Evolutionary conservation across 2,113 vertebrate genomes (phyloP).

Genomic region (Cichladusa arquata): DNA sequence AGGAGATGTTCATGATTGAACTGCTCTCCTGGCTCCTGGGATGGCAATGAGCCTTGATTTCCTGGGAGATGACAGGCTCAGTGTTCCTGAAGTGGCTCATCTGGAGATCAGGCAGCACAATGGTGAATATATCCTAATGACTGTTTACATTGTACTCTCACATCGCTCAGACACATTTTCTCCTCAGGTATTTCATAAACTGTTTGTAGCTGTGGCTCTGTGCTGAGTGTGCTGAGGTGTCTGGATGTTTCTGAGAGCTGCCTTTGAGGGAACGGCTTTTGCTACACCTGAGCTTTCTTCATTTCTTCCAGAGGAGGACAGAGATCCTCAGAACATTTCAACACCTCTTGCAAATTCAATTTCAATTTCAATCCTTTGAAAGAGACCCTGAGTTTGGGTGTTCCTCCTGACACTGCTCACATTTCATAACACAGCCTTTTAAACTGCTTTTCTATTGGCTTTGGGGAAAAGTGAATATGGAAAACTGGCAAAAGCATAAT

Average conservation of each 20-base stretch:
- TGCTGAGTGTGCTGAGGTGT: not conserved
- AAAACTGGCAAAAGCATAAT: not conserved
- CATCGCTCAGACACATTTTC: not conserved
- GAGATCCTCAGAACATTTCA: not conserved
- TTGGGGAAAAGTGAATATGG: not conserved
- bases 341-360: not conserved
- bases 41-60: slow-evolving; percentile 19
- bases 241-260: not conserved
- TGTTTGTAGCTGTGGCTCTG: not conserved
- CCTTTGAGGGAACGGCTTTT: not conserved
- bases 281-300: not conserved
- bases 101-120: slow-evolving; percentile 1
- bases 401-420: not conserved
- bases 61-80: not conserved
- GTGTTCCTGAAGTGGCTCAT: not conserved
- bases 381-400: not conserved
- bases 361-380: not conserved
- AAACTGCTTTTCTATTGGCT: not conserved
- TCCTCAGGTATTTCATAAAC: not conserved
- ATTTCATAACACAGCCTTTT: not conserved
- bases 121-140: not conserved
- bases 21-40: not conserved
- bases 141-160: not conserved
- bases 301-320: not conserved
- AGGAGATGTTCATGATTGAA: slow-evolving; percentile 6